Evolutionary conservation across 2,797 vertebrate species (phyloP), one percentile per base, ranked within the genome.

Genomic region (Hippoglossus hippoglossus): DNA sequence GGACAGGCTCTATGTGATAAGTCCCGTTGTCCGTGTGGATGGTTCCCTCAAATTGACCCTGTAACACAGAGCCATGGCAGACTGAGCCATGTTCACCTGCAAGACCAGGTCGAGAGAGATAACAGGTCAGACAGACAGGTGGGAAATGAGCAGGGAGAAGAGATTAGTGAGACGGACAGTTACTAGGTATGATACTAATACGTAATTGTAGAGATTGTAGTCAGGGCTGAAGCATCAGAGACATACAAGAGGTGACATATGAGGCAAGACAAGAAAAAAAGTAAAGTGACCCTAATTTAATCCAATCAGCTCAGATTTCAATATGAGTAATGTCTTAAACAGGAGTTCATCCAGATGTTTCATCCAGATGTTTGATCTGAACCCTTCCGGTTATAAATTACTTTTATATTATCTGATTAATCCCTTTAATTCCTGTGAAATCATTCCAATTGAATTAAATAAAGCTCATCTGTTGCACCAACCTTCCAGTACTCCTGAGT

Each of bases 21-120:
- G 93, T 95, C 9, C 94, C 94, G 0, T 94, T 94, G 39, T 69
- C 36, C 18, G 95, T 95, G 22, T 83, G 77, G 67, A 96, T 94
- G 59, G 89, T 93, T 57, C 96, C 96, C 81, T 96, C 95, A 83
- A 96, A 96, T 73, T 90, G 94, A 36, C 96, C 95, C 61, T 91
- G 53, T 7, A 95, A 67, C 39, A 96, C 85, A 10, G 94, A 94
- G 4, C 96, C 95, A 0, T 96, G 91, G 80, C 96, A 96, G 25
- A 82, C 85, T 0, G 95, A 96, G 21, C 78, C 86, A 0, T 21
- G 57, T 59, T 96, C 95, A 70, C 90, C 95, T 96, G 84, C 28
- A 72, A 67, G 52, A 78, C 13, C 22, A 26, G 28, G 47, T 56
- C 24, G 66, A 24, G 21, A 61, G 44, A 81, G 28, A 79, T 3